These are phyloP conservation scores for Laticauda colubrina DNA, from an alignment of 2,113 vertebrate species.

Conservation along the genomic window DNA sequence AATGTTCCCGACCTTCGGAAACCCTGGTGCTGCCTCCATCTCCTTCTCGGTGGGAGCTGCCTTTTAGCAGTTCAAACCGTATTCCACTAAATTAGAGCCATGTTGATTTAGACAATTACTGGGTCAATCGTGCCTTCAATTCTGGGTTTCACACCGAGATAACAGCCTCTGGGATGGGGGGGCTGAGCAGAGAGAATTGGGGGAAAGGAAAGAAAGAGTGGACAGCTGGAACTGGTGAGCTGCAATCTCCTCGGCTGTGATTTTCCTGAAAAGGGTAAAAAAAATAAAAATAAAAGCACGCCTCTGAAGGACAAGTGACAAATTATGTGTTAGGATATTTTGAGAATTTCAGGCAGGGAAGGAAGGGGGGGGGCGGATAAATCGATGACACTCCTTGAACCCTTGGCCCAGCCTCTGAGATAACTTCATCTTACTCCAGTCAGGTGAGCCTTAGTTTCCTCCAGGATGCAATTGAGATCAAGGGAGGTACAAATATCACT, in stretches of 20 bases:
- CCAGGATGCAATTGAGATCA: not conserved
- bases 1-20: constrained; percentile 60
- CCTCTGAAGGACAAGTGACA: constrained; percentile 21
- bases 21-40: constrained; percentile 71
- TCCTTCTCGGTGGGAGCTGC: constrained; percentile 72
- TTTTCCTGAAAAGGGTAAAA: constrained; percentile 56
- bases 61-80: constrained; percentile 75
- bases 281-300: constrained; percentile 50
- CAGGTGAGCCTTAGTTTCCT: not conserved
- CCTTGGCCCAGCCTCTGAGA: not conserved
- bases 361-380: not conserved
- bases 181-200: constrained; percentile 50
- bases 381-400: constrained; percentile 54
- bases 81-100: constrained; percentile 78
- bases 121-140: constrained; percentile 71
- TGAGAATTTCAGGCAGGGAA: not conserved
- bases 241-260: constrained; percentile 58
- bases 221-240: constrained; percentile 42
- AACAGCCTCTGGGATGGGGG: constrained; percentile 64
- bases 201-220: not conserved
- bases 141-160: constrained; percentile 69
- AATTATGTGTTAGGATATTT: constrained; percentile 52
- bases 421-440: constrained; percentile 12
- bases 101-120: constrained; percentile 74
- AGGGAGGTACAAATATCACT: too few relatives aligned